These are phyloP conservation scores for Bradypodion pumilum DNA, from an alignment of 2,797 vertebrate genomes.

Conservation along the genomic window DNA sequence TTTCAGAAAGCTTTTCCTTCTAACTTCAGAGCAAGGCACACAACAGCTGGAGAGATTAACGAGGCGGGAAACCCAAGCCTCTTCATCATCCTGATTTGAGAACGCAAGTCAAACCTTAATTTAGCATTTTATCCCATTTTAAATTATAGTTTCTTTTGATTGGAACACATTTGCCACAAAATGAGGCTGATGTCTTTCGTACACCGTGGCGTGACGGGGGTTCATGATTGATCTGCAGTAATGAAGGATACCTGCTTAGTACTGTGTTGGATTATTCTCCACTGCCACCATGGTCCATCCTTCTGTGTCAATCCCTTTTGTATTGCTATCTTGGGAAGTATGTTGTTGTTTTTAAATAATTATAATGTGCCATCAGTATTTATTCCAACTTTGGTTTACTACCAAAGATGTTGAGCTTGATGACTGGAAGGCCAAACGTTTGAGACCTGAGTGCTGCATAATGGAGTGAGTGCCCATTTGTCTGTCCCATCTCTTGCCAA, in stretches of 20 bases:
- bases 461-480: too few species aligned
- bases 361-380: conserved; percentile 37
- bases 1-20: conserved; percentile 23
- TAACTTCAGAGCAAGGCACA: neutral
- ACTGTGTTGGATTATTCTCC: neutral
- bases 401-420: too few species aligned
- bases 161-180: conserved; percentile 46
- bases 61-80: conserved; percentile 43
- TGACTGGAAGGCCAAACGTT: too few species aligned
- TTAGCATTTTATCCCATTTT: conserved; percentile 43
- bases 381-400: neutral
- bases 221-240: conserved; percentile 32
- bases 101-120: conserved; percentile 51
- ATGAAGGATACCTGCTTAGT: conserved; percentile 51
- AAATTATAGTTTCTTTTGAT: conserved; percentile 48
- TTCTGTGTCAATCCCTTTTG: conserved; percentile 42
- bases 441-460: too few species aligned
- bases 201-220: conserved; percentile 29
- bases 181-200: conserved; percentile 33
- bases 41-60: conserved; percentile 29
- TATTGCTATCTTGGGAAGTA: conserved; percentile 24
- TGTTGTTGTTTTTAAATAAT: conserved; percentile 41
- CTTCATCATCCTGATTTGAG: conserved; percentile 45
- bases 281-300: conserved; percentile 1
- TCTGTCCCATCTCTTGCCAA: too few species aligned